Evolutionary conservation across 2,797 vertebrate species (phyloP), one percentile per base, ranked within the genome.

Genomic region (Valencia hispanica): DNA sequence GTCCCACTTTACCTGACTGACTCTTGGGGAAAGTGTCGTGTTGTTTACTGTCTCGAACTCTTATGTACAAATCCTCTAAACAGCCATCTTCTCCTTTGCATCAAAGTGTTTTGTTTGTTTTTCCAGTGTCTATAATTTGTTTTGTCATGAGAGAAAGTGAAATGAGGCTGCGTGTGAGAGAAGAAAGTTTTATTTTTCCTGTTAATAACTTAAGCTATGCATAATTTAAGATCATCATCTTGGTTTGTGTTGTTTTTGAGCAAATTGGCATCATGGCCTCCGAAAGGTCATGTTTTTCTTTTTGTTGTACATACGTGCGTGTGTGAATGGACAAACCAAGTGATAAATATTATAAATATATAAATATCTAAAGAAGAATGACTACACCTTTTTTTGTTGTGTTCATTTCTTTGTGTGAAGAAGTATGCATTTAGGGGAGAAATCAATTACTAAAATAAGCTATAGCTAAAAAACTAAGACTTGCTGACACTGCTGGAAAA

Each of bases 311-410:
- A 55, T 83, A 70, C n/a, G 70, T 63, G 34, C 10, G 80, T 73
- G 65, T 71, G 27, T 83, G 47, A 89, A 90, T 89, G 86, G 63
- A 88, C 83, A 89, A 91, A 90, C 65, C 69, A 92, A 88, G 84
- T 92, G 79, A 90, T 85, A 81, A 84, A 72, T 89, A 90, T 92
- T 91, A 87, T 93, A 65, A 65, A 92, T 90, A 93, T 87, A 94
- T 94, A 92, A 91, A 94, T 94, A 94, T 93, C 92, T 90, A 88
- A 92, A 87, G 87, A 90, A 81, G 79, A 85, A 78, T 81, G 80
- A 87, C 70, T 73, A 79, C 68, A 78, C 25, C 39, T 57, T 74
- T 32, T 22, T 48, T 84, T 27, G 63, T 74, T 76, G 78, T 65
- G 70, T 83, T 10, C 0, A 1, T 83, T 84, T 79, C 17, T 79